These are phyloP conservation scores for Hyperoodon ampullatus DNA, from an alignment of 2,113 vertebrate genomes.

Conservation along the genomic window DNA sequence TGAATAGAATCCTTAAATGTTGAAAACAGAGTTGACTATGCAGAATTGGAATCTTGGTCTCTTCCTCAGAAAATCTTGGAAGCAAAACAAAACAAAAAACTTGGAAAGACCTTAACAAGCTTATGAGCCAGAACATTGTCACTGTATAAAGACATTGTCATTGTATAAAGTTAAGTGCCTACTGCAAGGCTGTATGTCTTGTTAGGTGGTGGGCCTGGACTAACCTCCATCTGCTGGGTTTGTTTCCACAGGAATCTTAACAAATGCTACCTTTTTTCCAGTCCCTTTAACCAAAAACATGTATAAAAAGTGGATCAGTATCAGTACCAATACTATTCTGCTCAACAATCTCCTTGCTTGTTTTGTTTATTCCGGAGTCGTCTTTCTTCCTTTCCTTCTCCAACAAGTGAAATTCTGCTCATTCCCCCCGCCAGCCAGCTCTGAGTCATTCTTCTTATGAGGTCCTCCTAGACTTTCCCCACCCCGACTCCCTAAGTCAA, in stretches of 20 bases:
- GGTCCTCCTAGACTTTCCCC: neutral
- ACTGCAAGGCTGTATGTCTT: neutral
- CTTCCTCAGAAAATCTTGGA: constrained; percentile 35
- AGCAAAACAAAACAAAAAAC: constrained; percentile 15
- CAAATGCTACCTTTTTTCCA: neutral
- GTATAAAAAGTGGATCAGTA: neutral
- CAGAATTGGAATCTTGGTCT: constrained; percentile 23
- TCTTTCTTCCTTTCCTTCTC: neutral
- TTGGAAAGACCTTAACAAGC: neutral
- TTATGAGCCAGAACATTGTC: neutral
- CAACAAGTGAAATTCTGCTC: neutral
- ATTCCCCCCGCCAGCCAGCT: neutral
- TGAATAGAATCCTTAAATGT: neutral
- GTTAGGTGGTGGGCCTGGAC: neutral
- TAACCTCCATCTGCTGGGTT: neutral
- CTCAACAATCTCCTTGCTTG: neutral
- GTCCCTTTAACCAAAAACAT: constrained; percentile 3
- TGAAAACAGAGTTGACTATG: constrained; percentile 3
- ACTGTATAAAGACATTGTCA: neutral
- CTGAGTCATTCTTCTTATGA: neutral
- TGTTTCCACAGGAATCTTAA: neutral
- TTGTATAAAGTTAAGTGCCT: neutral
- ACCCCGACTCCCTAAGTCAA: neutral
- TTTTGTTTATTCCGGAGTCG: neutral
- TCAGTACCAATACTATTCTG: neutral